Evolutionary conservation across 2,113 vertebrate species (phyloP).

Genomic region (Sarotherodon lohbergeri): DNA sequence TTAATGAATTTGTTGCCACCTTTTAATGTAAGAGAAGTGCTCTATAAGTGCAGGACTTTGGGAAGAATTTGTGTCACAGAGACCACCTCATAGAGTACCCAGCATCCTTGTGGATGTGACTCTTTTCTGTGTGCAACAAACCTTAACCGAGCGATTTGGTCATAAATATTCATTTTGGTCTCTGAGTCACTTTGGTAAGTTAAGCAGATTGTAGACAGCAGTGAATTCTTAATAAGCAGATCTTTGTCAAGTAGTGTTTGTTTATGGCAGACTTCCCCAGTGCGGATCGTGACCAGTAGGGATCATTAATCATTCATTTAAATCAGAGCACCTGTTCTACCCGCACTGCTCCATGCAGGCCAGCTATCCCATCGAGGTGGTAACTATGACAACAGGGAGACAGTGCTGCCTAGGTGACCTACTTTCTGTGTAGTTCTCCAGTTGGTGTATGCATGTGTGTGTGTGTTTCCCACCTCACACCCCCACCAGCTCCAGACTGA

Average conservation of each 20-base stretch:
- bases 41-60: neutral
- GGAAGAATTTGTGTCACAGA: neutral
- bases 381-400: constrained; percentile 71
- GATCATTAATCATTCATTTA: constrained; percentile 68
- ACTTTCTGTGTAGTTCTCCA: constrained; percentile 54
- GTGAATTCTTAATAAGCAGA: constrained; percentile 19
- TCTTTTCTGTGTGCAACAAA: neutral
- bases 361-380: constrained; percentile 60
- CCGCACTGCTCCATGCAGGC: constrained; percentile 24
- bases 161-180: constrained; percentile 23
- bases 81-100: neutral
- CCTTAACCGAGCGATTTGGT: neutral
- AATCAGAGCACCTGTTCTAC: constrained; percentile 65
- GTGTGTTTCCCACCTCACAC: constrained; percentile 2
- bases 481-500: constrained; percentile 21
- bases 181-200: constrained; percentile 4
- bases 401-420: constrained; percentile 61
- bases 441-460: neutral
- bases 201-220: neutral
- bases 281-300: constrained; percentile 34
- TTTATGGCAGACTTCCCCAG: constrained; percentile 31
- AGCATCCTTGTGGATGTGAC: neutral
- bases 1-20: neutral
- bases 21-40: neutral
- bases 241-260: constrained; percentile 24